Conservation (phyloP, 2,888 invertebrate species). For the Netelia fuscicornis region DNA sequence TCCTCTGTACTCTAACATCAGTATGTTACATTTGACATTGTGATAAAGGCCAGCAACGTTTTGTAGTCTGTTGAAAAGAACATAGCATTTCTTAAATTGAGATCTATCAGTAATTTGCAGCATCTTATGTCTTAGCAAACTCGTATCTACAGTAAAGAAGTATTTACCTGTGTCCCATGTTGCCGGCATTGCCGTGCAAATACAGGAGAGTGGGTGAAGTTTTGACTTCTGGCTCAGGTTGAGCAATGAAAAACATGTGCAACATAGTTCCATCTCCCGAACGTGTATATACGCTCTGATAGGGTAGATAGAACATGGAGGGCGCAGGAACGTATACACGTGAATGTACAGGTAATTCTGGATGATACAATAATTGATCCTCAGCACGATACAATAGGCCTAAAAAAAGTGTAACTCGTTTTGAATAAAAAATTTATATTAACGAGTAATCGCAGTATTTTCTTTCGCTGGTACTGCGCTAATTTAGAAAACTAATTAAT, state of each 20-base stretch:
- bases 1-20: conserved; percentile 98
- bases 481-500: neutral
- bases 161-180: conserved; percentile 94
- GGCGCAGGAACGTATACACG: conserved; percentile 95
- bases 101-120: no score
- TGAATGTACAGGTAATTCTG: conserved; percentile 95
- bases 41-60: conserved; percentile 95
- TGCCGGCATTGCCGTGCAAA: conserved; percentile 98
- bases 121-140: neutral
- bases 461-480: neutral
- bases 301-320: conserved; percentile 93
- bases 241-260: conserved; percentile 93
- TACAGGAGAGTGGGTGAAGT: conserved; percentile 94
- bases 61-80: conserved; percentile 87
- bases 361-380: conserved; percentile 94
- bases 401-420: conserved; percentile 81
- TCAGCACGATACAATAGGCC: conserved; percentile 94
- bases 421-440: conserved; percentile 3
- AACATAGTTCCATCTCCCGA: conserved; percentile 91
- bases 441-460: neutral
- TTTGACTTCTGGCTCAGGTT: conserved; percentile 88
- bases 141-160: conserved; percentile 3
- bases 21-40: conserved; percentile 93
- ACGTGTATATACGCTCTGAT: conserved; percentile 92
- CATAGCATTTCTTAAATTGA: neutral